Evolutionary conservation across 2,888 invertebrate species (phyloP).

Genomic region (Pristionchus fissidentatus): DNA sequence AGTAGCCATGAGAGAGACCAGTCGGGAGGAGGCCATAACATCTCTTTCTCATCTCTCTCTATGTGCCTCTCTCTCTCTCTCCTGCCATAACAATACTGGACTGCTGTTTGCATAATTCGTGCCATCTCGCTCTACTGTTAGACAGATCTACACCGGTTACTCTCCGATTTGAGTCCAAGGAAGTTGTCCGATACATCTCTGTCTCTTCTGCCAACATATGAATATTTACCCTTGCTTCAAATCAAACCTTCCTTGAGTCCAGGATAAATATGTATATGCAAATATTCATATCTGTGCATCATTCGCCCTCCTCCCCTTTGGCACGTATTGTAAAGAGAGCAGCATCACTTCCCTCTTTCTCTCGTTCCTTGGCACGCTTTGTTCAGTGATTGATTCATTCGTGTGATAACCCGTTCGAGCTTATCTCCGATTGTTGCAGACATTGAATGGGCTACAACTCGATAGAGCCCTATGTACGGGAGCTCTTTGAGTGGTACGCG

Average conservation of each 20-base stretch:
- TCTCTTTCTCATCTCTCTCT: slow-evolving; percentile 33
- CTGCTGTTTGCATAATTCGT: slow-evolving; percentile 33
- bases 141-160: slow-evolving; percentile 28
- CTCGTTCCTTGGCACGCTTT: neutral
- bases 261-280: no score
- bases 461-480: slow-evolving; percentile 68
- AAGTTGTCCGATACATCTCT: slow-evolving; percentile 11
- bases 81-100: no score
- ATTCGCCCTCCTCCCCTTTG: neutral
- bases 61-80: no score
- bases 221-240: no score
- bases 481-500: slow-evolving; percentile 72
- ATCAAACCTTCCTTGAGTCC: no score
- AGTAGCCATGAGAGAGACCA: neutral
- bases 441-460: slow-evolving; percentile 61
- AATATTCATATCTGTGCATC: no score
- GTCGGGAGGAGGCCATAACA: no score
- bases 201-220: no score
- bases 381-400: neutral
- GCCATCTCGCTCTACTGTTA: slow-evolving; percentile 26
- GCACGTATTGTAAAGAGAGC: neutral
- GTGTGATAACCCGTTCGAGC: no score
- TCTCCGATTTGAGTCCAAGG: slow-evolving; percentile 12
- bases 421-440: no score
- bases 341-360: neutral